Evolutionary conservation across 2,797 vertebrate genomes (phyloP).

Genomic region (Poecilia picta): DNA sequence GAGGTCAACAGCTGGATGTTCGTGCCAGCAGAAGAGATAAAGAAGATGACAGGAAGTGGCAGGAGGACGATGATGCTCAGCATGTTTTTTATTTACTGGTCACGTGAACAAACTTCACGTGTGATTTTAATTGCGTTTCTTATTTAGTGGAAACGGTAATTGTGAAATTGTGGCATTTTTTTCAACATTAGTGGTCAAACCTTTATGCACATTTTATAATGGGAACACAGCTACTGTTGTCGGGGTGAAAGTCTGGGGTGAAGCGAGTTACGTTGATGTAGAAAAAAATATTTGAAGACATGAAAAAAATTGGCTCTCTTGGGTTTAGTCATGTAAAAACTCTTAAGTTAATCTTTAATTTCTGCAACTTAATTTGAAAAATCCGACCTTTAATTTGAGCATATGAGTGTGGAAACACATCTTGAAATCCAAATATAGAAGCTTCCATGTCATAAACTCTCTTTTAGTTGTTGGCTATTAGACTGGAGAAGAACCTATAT

Average conservation of each 20-base stretch:
- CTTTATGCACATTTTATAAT: too few relatives aligned
- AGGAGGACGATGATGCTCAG: too few relatives aligned
- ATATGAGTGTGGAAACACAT: not conserved
- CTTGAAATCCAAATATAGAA: too few relatives aligned
- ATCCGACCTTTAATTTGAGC: not conserved
- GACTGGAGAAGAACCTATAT: not conserved
- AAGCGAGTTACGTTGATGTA: not conserved
- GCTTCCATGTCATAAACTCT: not conserved
- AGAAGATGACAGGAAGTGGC: too few relatives aligned
- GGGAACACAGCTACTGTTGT: not conserved
- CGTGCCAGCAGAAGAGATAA: too few relatives aligned
- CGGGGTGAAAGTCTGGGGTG: not conserved
- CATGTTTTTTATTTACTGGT: too few relatives aligned
- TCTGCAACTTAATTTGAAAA: not conserved
- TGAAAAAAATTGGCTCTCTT: not conserved
- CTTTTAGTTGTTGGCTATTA: not conserved
- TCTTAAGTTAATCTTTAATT: not conserved
- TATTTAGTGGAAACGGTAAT: too few relatives aligned
- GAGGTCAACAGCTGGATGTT: too few relatives aligned
- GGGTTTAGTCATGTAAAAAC: not conserved
- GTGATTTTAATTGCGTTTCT: too few relatives aligned
- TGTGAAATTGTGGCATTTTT: too few relatives aligned
- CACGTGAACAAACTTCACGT: too few relatives aligned
- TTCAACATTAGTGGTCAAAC: too few relatives aligned
- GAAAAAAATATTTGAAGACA: not conserved